Evolutionary conservation across 2,888 invertebrate species (phyloP).

Genomic region (Drosophila engyochracea): DNA sequence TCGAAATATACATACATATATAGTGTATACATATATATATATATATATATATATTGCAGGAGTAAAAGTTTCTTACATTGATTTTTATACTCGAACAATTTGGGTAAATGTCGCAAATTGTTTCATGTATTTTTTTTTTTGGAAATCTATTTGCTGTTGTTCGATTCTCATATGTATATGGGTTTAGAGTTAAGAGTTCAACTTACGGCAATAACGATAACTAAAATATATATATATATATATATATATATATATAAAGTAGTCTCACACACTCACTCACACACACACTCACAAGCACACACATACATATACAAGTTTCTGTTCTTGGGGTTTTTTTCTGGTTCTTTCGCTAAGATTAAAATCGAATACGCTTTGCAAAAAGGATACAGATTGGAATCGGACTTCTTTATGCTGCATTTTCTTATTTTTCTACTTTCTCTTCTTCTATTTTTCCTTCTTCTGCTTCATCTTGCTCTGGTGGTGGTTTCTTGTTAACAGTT

Average conservation of each 20-base stretch:
- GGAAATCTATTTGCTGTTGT: constrained; percentile 54
- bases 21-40: constrained; percentile 1
- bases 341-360: constrained; percentile 63
- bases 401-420: neutral
- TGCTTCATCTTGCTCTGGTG: constrained; percentile 45
- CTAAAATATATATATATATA: constrained; percentile 15
- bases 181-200: constrained; percentile 33
- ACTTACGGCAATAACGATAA: constrained; percentile 50
- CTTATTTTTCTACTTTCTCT: constrained; percentile 15
- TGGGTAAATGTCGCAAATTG: constrained; percentile 34
- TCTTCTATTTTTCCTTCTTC: constrained; percentile 42
- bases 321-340: constrained; percentile 29
- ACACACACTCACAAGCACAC: constrained; percentile 8
- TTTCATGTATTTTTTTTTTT: constrained; percentile 25
- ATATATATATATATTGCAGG: constrained; percentile 2
- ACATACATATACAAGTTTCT: constrained; percentile 7
- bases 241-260: neutral
- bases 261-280: neutral
- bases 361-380: constrained; percentile 29
- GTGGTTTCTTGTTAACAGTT: constrained; percentile 72
- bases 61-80: constrained; percentile 20
- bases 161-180: constrained; percentile 54
- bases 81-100: constrained; percentile 36
- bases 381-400: neutral
- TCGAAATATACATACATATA: constrained; percentile 28